These are phyloP conservation scores for Stegodyphus dumicola DNA, from an alignment of 1,140 invertebrate genomes.

Conservation along the genomic window DNA sequence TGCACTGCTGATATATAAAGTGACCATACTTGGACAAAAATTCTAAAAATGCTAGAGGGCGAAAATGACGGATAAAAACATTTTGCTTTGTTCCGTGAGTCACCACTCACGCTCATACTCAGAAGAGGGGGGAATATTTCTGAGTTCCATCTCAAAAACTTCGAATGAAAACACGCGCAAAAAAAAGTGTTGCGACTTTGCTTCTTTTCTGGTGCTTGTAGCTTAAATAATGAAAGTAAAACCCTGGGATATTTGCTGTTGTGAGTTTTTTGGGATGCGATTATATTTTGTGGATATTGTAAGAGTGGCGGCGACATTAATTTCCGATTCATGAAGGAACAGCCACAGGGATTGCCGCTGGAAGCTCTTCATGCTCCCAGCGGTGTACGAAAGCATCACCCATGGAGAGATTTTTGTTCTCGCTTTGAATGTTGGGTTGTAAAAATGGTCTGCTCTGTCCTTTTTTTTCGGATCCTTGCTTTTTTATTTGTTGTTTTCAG, in stretches of 20 bases:
- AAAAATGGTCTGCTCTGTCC: slow-evolving; percentile 50
- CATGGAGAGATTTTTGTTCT: slow-evolving; percentile 60
- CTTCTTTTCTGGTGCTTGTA: not conserved
- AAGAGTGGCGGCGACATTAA: slow-evolving; percentile 51
- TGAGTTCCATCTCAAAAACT: slow-evolving; percentile 44
- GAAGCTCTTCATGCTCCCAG: slow-evolving; percentile 57
- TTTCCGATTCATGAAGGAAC: slow-evolving; percentile 60
- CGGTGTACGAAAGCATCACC: slow-evolving; percentile 57
- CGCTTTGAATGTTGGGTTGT: slow-evolving; percentile 48
- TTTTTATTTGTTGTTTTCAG: slow-evolving; percentile 53
- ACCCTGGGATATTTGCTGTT: too few species aligned
- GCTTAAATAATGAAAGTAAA: too few species aligned
- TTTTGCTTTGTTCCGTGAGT: slow-evolving; percentile 59
- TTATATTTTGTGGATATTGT: not conserved
- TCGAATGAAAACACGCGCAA: slow-evolving; percentile 27
- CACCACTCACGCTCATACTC: slow-evolving; percentile 31
- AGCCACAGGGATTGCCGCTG: slow-evolving; percentile 60
- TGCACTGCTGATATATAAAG: slow-evolving; percentile 5
- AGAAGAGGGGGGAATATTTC: slow-evolving; percentile 19
- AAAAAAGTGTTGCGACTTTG: slow-evolving; percentile 43
- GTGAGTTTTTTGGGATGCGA: too few species aligned
- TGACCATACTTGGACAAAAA: slow-evolving; percentile 9
- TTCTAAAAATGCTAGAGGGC: slow-evolving; percentile 3
- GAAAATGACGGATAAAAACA: slow-evolving; percentile 42
- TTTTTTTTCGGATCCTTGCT: slow-evolving; percentile 29